Conservation (phyloP, 2,113 vertebrate species). For the Tyto alba region DNA sequence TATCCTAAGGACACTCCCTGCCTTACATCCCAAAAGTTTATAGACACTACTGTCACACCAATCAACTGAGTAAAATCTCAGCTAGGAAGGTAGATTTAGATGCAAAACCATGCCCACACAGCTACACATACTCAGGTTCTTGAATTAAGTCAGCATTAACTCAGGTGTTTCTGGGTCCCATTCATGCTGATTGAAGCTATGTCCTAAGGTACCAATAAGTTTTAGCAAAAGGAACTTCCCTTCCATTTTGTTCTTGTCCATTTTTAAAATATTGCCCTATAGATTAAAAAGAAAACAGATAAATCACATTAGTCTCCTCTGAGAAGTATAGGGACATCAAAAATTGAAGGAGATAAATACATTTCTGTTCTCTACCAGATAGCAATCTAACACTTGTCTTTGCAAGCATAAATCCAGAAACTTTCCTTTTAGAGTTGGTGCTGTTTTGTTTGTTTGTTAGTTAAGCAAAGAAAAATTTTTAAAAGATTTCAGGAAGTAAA, state of each 20-base stretch:
- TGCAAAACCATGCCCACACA: neutral
- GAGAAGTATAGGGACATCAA: neutral
- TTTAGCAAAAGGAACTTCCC: neutral
- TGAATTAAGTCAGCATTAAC: neutral
- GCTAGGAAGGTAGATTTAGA: neutral
- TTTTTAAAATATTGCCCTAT: neutral
- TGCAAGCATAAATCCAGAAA: neutral
- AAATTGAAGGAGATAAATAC: neutral
- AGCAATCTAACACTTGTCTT: neutral
- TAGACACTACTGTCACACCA: fast-evolving
- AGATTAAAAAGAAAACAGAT: neutral
- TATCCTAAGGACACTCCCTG: neutral
- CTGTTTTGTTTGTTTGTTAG: neutral
- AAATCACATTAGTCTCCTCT: neutral
- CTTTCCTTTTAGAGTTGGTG: neutral
- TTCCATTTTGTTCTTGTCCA: neutral
- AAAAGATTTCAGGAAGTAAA: neutral
- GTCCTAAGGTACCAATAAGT: neutral
- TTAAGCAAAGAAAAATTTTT: neutral
- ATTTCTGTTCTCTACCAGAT: neutral
- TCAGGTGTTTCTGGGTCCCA: neutral
- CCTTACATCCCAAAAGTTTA: neutral
- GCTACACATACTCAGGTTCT: neutral
- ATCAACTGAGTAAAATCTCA: neutral
- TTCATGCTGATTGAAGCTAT: neutral